These are phyloP conservation scores for Apeltes quadracus DNA, from an alignment of 2,113 vertebrate species.

Conservation along the genomic window DNA sequence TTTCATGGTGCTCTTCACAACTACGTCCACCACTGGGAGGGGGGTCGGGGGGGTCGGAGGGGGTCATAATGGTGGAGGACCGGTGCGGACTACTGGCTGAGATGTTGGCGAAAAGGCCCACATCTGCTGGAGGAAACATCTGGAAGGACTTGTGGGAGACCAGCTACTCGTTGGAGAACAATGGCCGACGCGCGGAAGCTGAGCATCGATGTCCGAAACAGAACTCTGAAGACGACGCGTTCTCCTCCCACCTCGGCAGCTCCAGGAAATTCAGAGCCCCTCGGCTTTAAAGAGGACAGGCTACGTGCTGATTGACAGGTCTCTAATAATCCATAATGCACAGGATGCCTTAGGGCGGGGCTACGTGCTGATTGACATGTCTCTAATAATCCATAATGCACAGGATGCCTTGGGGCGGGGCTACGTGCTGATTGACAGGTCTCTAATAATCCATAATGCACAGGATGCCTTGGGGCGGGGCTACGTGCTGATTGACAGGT, in stretches of 20 bases:
- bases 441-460: too few species aligned
- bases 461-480: too few species aligned
- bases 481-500: too few species aligned
- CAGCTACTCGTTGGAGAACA: slow-evolving; percentile 68
- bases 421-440: background rate
- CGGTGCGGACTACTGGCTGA: slow-evolving; percentile 62
- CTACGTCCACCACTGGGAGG: slow-evolving; percentile 62
- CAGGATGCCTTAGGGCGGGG: background rate
- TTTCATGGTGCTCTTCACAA: slow-evolving; percentile 70
- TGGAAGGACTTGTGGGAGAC: slow-evolving; percentile 71
- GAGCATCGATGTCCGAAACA: background rate
- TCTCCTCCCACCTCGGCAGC: background rate
- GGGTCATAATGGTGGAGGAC: slow-evolving; percentile 53
- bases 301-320: too few species aligned
- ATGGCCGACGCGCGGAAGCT: slow-evolving; percentile 43
- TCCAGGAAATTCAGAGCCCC: background rate
- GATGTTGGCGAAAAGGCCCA: slow-evolving; percentile 67
- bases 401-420: too few species aligned
- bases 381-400: too few species aligned
- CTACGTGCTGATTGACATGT: background rate
- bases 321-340: too few species aligned
- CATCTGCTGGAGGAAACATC: slow-evolving; percentile 78
- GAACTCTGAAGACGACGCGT: slow-evolving; percentile 4
- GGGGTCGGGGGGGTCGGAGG: slow-evolving; percentile 35
- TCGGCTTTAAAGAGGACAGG: too few species aligned